Evolutionary conservation across 1,140 invertebrate genomes (phyloP).

Genomic region (Drosophila mauritiana): DNA sequence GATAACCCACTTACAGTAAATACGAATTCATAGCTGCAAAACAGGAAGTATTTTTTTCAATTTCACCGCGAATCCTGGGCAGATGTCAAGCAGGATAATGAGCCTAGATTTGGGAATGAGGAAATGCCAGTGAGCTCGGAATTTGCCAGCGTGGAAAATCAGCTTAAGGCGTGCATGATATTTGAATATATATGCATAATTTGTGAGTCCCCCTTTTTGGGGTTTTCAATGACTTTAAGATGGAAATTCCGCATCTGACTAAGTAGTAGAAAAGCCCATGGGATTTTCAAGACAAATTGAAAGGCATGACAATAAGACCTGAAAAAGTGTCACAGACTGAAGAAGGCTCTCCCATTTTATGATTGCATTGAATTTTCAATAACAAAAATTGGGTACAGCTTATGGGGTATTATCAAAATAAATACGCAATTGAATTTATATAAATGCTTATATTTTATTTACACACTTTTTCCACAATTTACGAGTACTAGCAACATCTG

Average conservation of each 20-base stretch:
- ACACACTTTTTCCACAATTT: no score
- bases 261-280: slow-evolving; percentile 9
- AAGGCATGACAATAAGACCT: slow-evolving; percentile 2
- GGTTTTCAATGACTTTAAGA: slow-evolving; percentile 25
- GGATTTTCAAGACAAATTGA: slow-evolving; percentile 36
- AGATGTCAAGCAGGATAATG: slow-evolving; percentile 78
- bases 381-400: no score
- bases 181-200: slow-evolving; percentile 66
- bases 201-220: slow-evolving; percentile 15
- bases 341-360: slow-evolving; percentile 3
- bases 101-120: slow-evolving; percentile 33
- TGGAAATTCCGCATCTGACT: slow-evolving; percentile 23
- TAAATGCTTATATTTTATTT: no score
- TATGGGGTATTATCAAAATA: neutral
- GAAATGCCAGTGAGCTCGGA: slow-evolving; percentile 13
- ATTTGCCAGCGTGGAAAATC: slow-evolving; percentile 64
- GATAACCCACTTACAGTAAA: neutral
- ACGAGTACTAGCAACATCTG: neutral
- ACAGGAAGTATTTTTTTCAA: slow-evolving; percentile 45
- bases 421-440: no score
- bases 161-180: slow-evolving; percentile 76
- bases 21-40: neutral
- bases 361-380: slow-evolving; percentile 13
- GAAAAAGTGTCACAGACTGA: neutral
- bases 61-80: slow-evolving; percentile 52